Conservation (phyloP, 2,113 vertebrate genomes). For the Pholis gunnellus region DNA sequence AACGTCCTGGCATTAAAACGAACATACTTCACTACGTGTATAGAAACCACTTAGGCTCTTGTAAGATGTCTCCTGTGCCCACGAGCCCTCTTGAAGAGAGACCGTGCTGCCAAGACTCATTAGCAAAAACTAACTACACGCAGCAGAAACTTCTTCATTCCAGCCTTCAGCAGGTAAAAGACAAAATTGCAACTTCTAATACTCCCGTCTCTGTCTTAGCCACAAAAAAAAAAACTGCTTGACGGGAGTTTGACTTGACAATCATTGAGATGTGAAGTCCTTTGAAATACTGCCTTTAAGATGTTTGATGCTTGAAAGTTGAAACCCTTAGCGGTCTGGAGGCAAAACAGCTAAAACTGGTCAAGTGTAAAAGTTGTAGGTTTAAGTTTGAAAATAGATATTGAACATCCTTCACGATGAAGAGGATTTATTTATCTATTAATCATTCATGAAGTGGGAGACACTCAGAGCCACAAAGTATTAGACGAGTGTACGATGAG, state of each 20-base stretch:
- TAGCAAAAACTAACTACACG: conserved; percentile 42
- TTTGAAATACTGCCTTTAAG: conserved; percentile 34
- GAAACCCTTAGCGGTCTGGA: conserved; percentile 9
- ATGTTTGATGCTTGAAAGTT: conserved; percentile 35
- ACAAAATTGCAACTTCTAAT: conserved; percentile 43
- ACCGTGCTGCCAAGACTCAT: conserved; percentile 53
- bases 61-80: conserved; percentile 54
- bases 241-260: conserved; percentile 35
- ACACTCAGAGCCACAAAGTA: conserved; percentile 7
- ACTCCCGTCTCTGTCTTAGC: neutral
- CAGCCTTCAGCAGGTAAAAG: conserved; percentile 44
- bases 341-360: conserved; percentile 34
- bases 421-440: conserved; percentile 28
- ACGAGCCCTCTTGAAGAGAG: conserved; percentile 35
- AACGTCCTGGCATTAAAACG: conserved; percentile 31
- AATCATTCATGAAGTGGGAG: neutral
- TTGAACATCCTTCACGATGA: conserved; percentile 17
- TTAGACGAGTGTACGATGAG: neutral
- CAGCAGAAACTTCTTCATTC: conserved; percentile 22
- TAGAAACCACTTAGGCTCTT: conserved; percentile 68
- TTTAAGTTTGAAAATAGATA: conserved; percentile 28
- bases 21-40: conserved; percentile 33
- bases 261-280: conserved; percentile 29
- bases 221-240: conserved; percentile 39
- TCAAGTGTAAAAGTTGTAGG: conserved; percentile 21